Evolutionary conservation across 2,113 vertebrate species (phyloP), one percentile per base, ranked within the genome.

Genomic region (Sander vitreus): DNA sequence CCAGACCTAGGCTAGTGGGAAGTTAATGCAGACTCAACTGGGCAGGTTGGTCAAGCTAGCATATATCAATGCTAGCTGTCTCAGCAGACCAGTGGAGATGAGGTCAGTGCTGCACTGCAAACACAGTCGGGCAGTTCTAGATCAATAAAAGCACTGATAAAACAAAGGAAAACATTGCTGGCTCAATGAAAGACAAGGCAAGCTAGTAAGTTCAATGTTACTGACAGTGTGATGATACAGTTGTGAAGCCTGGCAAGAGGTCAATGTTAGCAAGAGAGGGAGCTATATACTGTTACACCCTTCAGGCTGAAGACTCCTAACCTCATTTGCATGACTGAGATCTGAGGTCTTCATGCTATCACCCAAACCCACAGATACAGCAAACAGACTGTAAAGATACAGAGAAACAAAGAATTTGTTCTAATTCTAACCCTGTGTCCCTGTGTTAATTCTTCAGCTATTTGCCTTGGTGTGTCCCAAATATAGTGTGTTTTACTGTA

Each of bases 41-140:
- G 58, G 21, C 64, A 50, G 73, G 21, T 78, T 79, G 76, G 73
- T 83, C 43, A 19, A 67, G 70, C 75, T 81, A 10, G 47, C 30
- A 15, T 7, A 21, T 66, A 85, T 85, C 63, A n/a, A 72, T 84
- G 79, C 33, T 48, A 48, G 82, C 74, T 67, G 53, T 76, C 25
- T 87, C 69, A 76, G 77, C 83, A 76, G 76, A 75, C 57, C 76
- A 36, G n/a, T 7, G 45, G 27, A 80, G 78, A 72, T 71, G 81
- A 84, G 77, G 50, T 85, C 80, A 68, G 50, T 48, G 43, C 47
- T 60, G 78, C 50, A 12, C 62, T 30, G 79, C 27, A 62, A 60
- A 73, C 62, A 69, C 75, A 54, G 66, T 55, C 4, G 12, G 27
- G 27, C 43, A 58, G 23, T 58, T 69, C 54, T 21, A 12, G 78